phyloP scores from a whole-genome alignment of 2,888 invertebrate species.

The Drosophila helvetica region DNA sequence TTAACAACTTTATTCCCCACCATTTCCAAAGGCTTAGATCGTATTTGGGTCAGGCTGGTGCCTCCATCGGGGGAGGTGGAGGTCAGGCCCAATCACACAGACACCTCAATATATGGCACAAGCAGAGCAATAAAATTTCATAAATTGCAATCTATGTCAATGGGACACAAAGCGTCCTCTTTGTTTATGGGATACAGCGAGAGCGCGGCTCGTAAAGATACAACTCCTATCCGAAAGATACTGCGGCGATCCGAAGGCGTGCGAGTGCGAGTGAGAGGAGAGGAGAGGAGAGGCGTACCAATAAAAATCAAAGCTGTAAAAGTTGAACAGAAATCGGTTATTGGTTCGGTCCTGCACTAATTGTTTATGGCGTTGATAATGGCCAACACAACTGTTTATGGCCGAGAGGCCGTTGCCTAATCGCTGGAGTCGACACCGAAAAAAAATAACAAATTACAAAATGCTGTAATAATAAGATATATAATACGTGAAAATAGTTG shows the following conservation, averaged over 20 bases:
- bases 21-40: conserved; percentile 18
- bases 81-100: conserved; percentile 21
- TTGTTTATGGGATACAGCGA: conserved; percentile 26
- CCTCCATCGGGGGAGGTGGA: conserved; percentile 5
- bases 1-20: conserved; percentile 15
- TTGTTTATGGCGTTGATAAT: conserved; percentile 67
- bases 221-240: conserved; percentile 21
- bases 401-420: conserved; percentile 42
- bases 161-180: conserved; percentile 38
- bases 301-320: conserved; percentile 58
- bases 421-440: conserved; percentile 14
- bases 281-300: conserved; percentile 52
- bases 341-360: conserved; percentile 56
- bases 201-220: background rate
- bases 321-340: conserved; percentile 48
- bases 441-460: conserved; percentile 43
- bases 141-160: conserved; percentile 52
- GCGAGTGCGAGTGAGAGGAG: no score
- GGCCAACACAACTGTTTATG: conserved; percentile 24
- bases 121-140: conserved; percentile 41
- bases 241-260: background rate
- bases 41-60: conserved; percentile 48
- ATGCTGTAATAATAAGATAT: background rate
- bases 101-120: conserved; percentile 7
- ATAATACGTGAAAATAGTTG: conserved; percentile 35